Evolutionary conservation across 2,888 invertebrate genomes (phyloP), one percentile per base, ranked within the genome.

Genomic region (Hyles lineata): DNA sequence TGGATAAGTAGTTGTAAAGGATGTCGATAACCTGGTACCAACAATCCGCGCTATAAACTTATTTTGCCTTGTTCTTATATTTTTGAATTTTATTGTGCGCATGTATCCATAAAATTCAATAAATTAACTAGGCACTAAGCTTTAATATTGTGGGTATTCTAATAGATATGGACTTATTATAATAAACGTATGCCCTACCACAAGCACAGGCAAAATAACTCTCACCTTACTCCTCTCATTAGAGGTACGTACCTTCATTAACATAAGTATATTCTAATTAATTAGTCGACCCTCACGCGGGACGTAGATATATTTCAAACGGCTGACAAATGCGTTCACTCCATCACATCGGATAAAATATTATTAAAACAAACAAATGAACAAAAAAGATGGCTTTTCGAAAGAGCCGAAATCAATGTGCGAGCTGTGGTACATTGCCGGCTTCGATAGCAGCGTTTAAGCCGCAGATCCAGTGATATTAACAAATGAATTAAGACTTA

Each of bases 331-430:
- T 94, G 94, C 88, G 89, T 87, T 87, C 93, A 88, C 87, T 94
- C 94, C 93, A 93, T 94, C 94, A 94, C 89, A 89, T 85, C 90
- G 85, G 92, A 93, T 94, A 93, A 94, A 93, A 93, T 94, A 94
- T 94, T 94, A 93, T 92, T 94, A 93, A 94, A 94, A 94, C 94
- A 94, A 94, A 94, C 93, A 94, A 93, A 93, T 88, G 90, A 87
- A 93, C 90, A 93, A 93, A 94, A 94, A 94, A 92, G 83, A 91
- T 89, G 85, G 87, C 91, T 92, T 92, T 92, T 91, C 90, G 91
- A 91, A 92, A 92, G 92, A 92, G 91, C 93, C 94, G 93, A 94
- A 94, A 94, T 94, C 94, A 94, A 94, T 94, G 94, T 92, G 93
- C 93, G 89, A 91, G 92, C 89, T 88, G 81, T 86, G 88, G 89